Base-by-base conservation (phyloP, 2,797 vertebrate genomes). In the Acanthurus leucopareius region DNA sequence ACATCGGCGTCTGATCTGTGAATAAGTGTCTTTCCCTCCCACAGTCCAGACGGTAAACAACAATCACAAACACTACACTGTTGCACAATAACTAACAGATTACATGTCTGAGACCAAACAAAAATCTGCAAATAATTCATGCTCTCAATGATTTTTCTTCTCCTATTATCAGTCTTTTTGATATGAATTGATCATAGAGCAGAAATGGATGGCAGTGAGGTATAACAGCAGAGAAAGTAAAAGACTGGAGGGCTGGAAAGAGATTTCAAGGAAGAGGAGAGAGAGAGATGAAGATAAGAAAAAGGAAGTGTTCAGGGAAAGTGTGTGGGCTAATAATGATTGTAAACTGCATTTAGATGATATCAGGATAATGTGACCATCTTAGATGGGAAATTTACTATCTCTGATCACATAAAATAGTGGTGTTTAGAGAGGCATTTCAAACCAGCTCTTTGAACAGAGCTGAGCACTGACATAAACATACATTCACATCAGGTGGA, bases 341-440 rank as follows among this genome's bases (percentile, higher is more conserved):
- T 77, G 48, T 60, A 86, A 89, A 91, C 84, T 90, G 68, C 82
- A 92, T 86, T 91, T 89, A 87, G 80, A 91, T 87, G 51, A 89
- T 73, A 85, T 88, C 77, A 74, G 76, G 20, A 58, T 60, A 10
- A 10, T 61, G 72, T 79, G 83, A 70, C 59, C 77, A 77, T 85
- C 49, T 20, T 69, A 88, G 61, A 64, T 79, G 62, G 63, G 59
- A 80, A 35, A 77, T 84, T 75, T 61, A 49, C 32, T 13, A 57
- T 51, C 61, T 83, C 68, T 73, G 69, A 82, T 68, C 40, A 64
- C 51, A 56, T 47, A 22, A 13, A 44, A 68, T 10, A 16, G 22
- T 61, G 17, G 51, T 65, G 44, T 83, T 79, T 86, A 53, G 19
- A 73, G 52, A 75, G 42, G 78, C 16, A 6, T 65, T 79, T 70